phyloP scores from a whole-genome alignment of 2,797 vertebrate species.

The Leptodactylus fallax region DNA sequence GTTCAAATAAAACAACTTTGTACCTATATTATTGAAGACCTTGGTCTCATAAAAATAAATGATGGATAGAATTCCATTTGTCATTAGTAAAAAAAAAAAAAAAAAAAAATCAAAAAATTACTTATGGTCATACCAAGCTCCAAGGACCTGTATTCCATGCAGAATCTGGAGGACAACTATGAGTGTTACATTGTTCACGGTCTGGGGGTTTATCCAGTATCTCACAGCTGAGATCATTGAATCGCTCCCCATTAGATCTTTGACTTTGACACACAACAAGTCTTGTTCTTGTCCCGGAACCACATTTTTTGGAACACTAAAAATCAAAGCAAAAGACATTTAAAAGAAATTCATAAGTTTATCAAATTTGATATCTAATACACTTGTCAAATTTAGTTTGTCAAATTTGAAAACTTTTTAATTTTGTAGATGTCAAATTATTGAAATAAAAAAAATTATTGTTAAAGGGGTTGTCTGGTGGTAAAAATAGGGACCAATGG shows the following conservation, averaged over 20 bases:
- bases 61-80: conserved; percentile 59
- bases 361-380: neutral
- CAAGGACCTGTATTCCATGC: conserved; percentile 94
- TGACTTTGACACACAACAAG: conserved; percentile 96
- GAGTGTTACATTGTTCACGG: conserved; percentile 95
- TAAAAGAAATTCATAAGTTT: neutral
- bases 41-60: conserved; percentile 30
- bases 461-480: too few species aligned
- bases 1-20: conserved; percentile 20
- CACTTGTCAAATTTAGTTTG: too few species aligned
- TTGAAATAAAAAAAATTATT: too few species aligned
- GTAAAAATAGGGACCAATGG: too few species aligned
- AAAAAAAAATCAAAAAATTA: conserved; percentile 31
- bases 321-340: conserved; percentile 18
- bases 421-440: neutral
- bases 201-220: conserved; percentile 97
- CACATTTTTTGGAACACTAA: conserved; percentile 90
- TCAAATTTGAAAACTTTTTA: too few species aligned
- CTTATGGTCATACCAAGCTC: conserved; percentile 97
- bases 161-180: conserved; percentile 87
- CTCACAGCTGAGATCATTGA: conserved; percentile 97
- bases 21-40: conserved; percentile 36
- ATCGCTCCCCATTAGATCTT: conserved; percentile 89
- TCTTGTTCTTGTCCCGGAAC: conserved; percentile 90
- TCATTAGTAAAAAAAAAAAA: conserved; percentile 68